These are phyloP conservation scores for Desmophyllum pertusum DNA, from an alignment of 92 coral and sea anemone genomes.

Conservation along the genomic window DNA sequence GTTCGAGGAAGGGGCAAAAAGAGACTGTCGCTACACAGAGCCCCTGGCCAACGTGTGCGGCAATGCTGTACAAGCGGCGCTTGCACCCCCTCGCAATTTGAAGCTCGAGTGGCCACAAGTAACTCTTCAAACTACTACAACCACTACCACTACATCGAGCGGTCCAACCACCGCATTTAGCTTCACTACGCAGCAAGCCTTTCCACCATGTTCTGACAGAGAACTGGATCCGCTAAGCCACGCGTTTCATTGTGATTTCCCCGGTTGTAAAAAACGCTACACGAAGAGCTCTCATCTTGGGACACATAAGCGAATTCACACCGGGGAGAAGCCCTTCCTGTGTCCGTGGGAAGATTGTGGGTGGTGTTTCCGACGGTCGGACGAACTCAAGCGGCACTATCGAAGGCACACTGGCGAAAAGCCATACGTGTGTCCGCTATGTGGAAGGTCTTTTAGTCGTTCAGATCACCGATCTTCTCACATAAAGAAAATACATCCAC, in stretches of 20 bases:
- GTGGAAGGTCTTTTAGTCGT: conserved; percentile 89
- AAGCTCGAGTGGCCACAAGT: conserved; percentile 44
- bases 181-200: conserved; percentile 10
- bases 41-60: neutral
- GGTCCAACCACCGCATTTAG: neutral
- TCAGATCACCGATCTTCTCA: conserved; percentile 90
- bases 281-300: conserved; percentile 81
- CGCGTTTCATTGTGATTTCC: conserved; percentile 78
- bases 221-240: conserved; percentile 27
- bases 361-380: conserved; percentile 87
- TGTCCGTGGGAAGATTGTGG: conserved; percentile 89
- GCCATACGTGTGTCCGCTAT: conserved; percentile 87
- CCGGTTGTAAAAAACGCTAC: conserved; percentile 80
- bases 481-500: conserved; percentile 79
- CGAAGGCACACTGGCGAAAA: conserved; percentile 92
- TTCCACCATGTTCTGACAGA: conserved; percentile 12
- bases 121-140: conserved; percentile 20
- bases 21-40: conserved; percentile 46
- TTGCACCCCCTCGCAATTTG: conserved; percentile 6
- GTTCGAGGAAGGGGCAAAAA: conserved; percentile 4
- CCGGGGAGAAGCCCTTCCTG: conserved; percentile 85
- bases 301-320: conserved; percentile 74
- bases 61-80: conserved; percentile 7
- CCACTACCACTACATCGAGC: neutral
- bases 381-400: conserved; percentile 85